Conservation (phyloP, 2,888 invertebrate genomes). For the Parthenolecanium corni region DNA sequence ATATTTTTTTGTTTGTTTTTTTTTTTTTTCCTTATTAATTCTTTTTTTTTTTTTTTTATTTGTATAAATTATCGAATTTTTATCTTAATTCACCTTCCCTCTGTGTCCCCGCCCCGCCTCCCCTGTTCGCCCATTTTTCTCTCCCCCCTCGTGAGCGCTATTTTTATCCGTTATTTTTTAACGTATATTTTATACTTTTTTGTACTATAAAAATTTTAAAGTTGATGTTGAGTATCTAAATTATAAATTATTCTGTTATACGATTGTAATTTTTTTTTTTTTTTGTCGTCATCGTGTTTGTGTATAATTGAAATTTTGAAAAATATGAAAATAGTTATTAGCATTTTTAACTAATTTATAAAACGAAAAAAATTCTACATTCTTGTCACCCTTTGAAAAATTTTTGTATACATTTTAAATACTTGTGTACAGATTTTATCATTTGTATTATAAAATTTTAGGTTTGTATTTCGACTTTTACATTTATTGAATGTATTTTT, state of each 20-base stretch:
- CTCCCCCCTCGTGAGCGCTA: background rate
- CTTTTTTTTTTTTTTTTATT: background rate
- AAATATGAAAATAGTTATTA: constrained; percentile 5
- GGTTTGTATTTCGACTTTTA: constrained; percentile 21
- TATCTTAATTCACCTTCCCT: background rate
- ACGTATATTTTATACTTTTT: constrained; percentile 26
- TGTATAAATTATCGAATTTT: background rate
- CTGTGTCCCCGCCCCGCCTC: constrained; percentile 4
- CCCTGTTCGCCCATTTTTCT: background rate
- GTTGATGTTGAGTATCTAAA: constrained; percentile 4
- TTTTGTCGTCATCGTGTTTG: constrained; percentile 1
- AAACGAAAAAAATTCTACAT: constrained; percentile 5
- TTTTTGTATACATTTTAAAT: constrained; percentile 21
- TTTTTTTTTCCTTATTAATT: background rate
- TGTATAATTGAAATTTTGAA: constrained; percentile 1
- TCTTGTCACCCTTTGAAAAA: constrained; percentile 23
- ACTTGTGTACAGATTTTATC: constrained; percentile 14
- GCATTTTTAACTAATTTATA: constrained; percentile 18
- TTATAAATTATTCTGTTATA: constrained; percentile 19
- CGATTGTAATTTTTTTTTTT: constrained; percentile 17
- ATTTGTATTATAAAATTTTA: constrained; percentile 19
- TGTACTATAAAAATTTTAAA: constrained; percentile 22
- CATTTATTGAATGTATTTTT: constrained; percentile 12
- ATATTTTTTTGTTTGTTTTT: background rate
- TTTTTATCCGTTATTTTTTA: constrained; percentile 26